Evolutionary conservation across 2,888 invertebrate genomes (phyloP).

Genomic region (Leptarthrus brevirostris): DNA sequence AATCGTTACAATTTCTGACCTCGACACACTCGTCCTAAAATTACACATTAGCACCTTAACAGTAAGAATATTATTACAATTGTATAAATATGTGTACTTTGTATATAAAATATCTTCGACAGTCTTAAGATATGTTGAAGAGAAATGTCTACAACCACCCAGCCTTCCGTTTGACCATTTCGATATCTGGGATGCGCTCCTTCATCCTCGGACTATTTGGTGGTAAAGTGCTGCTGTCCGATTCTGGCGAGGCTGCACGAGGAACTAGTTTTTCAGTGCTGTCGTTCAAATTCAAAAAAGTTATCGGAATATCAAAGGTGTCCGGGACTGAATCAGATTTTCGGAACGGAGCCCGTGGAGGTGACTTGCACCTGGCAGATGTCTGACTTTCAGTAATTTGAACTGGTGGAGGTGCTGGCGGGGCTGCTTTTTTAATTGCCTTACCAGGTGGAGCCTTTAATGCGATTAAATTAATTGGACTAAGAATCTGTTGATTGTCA

Average conservation of each 20-base stretch:
- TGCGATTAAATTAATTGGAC: slow-evolving; percentile 2
- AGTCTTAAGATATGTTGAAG: not conserved
- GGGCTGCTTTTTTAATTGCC: slow-evolving; percentile 37
- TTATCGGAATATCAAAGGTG: slow-evolving; percentile 51
- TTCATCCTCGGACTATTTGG: slow-evolving; percentile 57
- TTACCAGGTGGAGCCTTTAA: slow-evolving; percentile 6
- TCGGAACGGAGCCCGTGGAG: not conserved
- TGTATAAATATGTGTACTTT: not conserved
- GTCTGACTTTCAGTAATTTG: not conserved
- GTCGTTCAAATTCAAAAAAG: slow-evolving; percentile 56
- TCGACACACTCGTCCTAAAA: not conserved
- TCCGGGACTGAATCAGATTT: slow-evolving; percentile 58
- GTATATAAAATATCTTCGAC: not conserved
- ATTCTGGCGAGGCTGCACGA: slow-evolving; percentile 44
- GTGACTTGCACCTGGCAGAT: not conserved
- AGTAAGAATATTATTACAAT: no score
- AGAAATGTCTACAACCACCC: slow-evolving; percentile 70
- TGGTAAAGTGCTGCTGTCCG: slow-evolving; percentile 50
- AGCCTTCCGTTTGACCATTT: slow-evolving; percentile 70
- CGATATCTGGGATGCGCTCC: slow-evolving; percentile 66
- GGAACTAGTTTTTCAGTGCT: slow-evolving; percentile 71
- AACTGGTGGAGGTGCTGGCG: slow-evolving; percentile 24
- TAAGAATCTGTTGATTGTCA: slow-evolving; percentile 11
- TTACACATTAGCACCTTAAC: slow-evolving; percentile 2
- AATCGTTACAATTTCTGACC: not conserved